Evolutionary conservation across 1,140 invertebrate species (phyloP), one percentile per base, ranked within the genome.

Genomic region (Zaprionus capensis): DNA sequence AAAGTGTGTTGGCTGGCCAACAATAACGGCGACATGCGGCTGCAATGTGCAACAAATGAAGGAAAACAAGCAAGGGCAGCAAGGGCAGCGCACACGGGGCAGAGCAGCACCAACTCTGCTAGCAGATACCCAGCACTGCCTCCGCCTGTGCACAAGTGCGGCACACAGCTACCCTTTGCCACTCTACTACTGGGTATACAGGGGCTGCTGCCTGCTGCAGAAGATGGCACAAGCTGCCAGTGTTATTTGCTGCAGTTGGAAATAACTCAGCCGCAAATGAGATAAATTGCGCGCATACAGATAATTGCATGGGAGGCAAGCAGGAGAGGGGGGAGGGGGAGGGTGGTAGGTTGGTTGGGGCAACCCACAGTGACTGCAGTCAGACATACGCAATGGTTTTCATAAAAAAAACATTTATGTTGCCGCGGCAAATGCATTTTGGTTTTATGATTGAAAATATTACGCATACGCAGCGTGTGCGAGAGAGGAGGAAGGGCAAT

Each of bases 251-350:
- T 90, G 82, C 82, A 84, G 77, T 81, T 78, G 91, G 79, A 92
- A 92, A 92, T 85, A 92, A 92, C 86, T 91, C 91, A 92, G 91
- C 91, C 87, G 91, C 91, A 92, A 92, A 92, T 92, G 91, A 91
- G 91, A 92, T 92, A 92, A 92, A 92, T 92, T 92, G 84, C 78
- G 72, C 80, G 87, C 81, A 88, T 69, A 85, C 76, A 92, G 91
- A 91, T 92, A 88, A 92, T 92, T 92, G 86, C 91, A 82, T 73
- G 80, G 72, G 44, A 24, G 71, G 78, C 9, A 44, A 22, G 53
- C n/a, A 17, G 20, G 20, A 15, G 7, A 11, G n/a, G 7, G 15
- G 6, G n/a, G n/a, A 6, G n/a, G 64, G 0, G 22, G 7, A 11
- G n/a, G 6, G 5, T 6, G n/a, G n/a, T 56, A 66, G 70, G 65